Conservation (phyloP, 2,888 invertebrate genomes). For the Tiliacea citrago region DNA sequence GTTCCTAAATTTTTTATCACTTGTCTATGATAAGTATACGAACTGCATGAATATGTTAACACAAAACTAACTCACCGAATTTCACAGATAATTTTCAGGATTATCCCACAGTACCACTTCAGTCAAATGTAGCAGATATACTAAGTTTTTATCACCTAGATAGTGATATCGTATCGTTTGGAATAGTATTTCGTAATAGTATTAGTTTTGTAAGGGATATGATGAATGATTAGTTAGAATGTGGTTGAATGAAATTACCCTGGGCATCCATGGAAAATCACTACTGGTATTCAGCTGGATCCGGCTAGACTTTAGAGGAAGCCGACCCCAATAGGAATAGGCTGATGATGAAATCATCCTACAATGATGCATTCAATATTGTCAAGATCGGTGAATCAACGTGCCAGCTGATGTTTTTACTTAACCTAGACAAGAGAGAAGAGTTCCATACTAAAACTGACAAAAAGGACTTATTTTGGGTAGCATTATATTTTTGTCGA, state of each 20-base stretch:
- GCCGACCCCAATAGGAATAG: no score
- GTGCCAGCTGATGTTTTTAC: neutral
- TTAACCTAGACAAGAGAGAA: neutral
- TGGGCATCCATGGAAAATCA: neutral
- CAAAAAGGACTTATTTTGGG: neutral
- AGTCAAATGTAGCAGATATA: constrained; percentile 23
- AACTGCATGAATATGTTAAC: constrained; percentile 8
- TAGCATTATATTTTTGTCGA: neutral
- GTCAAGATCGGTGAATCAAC: neutral
- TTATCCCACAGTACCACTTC: constrained; percentile 35
- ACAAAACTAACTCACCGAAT: constrained; percentile 19
- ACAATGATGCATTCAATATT: neutral
- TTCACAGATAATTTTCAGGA: constrained; percentile 22
- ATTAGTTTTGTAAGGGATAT: constrained; percentile 13
- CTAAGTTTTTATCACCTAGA: constrained; percentile 36
- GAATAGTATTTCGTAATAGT: constrained; percentile 41
- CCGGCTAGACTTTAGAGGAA: no score
- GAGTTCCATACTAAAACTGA: neutral
- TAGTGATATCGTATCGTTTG: constrained; percentile 27
- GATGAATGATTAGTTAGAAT: neutral
- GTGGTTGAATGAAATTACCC: neutral
- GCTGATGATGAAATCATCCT: neutral
- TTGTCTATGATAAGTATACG: neutral
- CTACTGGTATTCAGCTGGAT: neutral
- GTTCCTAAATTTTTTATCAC: neutral